Conservation (phyloP, 2,797 vertebrate genomes). For the Schizopygopsis pylzovi region DNA sequence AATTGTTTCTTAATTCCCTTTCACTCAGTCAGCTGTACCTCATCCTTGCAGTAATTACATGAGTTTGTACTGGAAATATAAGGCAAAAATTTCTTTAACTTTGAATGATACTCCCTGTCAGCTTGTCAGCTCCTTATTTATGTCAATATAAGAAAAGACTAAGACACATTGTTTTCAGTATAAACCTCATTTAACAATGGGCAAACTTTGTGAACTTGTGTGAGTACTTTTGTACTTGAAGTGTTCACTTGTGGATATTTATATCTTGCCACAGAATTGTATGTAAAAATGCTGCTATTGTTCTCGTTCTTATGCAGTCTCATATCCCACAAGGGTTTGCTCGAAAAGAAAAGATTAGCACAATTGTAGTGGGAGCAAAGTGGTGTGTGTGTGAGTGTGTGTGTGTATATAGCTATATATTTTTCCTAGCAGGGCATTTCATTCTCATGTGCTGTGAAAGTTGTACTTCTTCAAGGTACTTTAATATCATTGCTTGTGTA, state of each 20-base stretch:
- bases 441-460: neutral
- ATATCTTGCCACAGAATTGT: constrained; percentile 2
- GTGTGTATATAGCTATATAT: neutral
- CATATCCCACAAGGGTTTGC: neutral
- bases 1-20: constrained; percentile 80
- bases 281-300: constrained; percentile 25
- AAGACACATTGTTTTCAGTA: neutral
- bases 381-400: neutral
- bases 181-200: neutral
- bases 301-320: neutral
- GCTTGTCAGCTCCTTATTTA: constrained; percentile 41
- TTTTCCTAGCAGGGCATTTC: neutral
- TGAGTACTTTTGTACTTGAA: constrained; percentile 8
- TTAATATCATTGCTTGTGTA: neutral
- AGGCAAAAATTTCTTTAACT: constrained; percentile 65
- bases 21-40: constrained; percentile 72
- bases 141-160: neutral
- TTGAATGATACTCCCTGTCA: constrained; percentile 67
- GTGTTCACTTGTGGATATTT: constrained; percentile 2
- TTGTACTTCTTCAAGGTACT: neutral
- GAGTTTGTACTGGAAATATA: constrained; percentile 46
- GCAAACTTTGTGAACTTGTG: constrained; percentile 24
- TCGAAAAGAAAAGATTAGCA: constrained; percentile 10
- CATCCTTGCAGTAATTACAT: constrained; percentile 74
- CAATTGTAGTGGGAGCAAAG: constrained; percentile 6